Evolutionary conservation across 1,140 invertebrate genomes (phyloP), one percentile per base, ranked within the genome.

Genomic region (Oryctes rhinoceros): DNA sequence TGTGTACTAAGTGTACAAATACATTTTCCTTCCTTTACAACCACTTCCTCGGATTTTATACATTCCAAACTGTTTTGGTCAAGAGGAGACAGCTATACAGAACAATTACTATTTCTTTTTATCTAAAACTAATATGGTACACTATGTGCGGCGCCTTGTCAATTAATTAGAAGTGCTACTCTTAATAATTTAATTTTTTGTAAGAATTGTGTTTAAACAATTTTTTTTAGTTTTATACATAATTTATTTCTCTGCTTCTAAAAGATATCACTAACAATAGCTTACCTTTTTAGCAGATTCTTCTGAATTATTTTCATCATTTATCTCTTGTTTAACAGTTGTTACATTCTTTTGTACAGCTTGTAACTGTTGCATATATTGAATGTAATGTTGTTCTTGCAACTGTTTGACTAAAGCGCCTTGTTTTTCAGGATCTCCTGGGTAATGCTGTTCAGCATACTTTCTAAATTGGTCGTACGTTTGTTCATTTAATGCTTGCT

Each of bases 341-440:
- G 24, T n/a, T 53, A 80, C 82, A 65, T 59, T 75, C 49, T 83
- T 80, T 80, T 87, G 85, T 53, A 84, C 89, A 80, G 91, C 87
- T 78, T 93, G 91, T 47, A 93, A 84, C 85, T 96, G 97, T 85
- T 98, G 95, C 93, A 99, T 98, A 86, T 99, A 99, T 86, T 99
- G 97, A 86, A 98, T 96, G 87, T 98, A 99, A 89, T 99, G 98
- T 84, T 99, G 96, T 83, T 98, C 97, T 89, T 99, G 98, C 53
- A 99, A 88, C 85, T 99, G 97, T 71, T 93, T 90, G 76, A 99
- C 96, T 18, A 99, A 89, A 76, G 97, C 92, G 1, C 94, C 96
- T 91, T 99, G 98, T 90, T 98, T 95, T 84, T 98, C 96, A 9
- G 94, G 94, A 89, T 96, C 95, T 37, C 87, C 85, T 10, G 98